phyloP scores from a whole-genome alignment of 2,113 vertebrate species.

The Corvus moneduloides region DNA sequence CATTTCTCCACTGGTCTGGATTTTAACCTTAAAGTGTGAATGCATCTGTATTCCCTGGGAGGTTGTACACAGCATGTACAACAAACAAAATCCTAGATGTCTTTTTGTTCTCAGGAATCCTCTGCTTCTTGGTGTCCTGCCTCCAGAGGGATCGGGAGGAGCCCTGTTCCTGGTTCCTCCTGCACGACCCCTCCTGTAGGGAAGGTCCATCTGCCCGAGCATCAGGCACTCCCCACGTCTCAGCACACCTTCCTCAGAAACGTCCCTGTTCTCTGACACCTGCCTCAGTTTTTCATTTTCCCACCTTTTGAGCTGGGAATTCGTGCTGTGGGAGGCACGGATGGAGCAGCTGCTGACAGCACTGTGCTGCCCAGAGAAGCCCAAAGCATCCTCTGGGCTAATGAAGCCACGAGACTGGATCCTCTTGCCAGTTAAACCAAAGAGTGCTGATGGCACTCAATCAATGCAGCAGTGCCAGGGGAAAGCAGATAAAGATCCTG shows the following conservation, averaged over 20 bases:
- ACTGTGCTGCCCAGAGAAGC: background rate
- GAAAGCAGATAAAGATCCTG: background rate
- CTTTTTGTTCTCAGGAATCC: background rate
- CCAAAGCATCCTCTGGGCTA: background rate
- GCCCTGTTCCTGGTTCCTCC: background rate
- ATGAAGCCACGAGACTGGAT: background rate
- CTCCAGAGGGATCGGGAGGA: accelerated
- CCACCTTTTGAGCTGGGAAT: background rate
- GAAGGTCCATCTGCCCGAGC: background rate
- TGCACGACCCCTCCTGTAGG: background rate
- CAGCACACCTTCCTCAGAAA: background rate
- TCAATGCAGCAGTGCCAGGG: background rate
- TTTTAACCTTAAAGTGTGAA: background rate
- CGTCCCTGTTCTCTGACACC: background rate
- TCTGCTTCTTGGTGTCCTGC: background rate
- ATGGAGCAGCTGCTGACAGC: background rate
- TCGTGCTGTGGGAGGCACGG: accelerated
- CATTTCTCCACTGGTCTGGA: background rate
- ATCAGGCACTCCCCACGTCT: accelerated
- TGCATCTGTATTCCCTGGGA: background rate
- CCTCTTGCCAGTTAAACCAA: background rate
- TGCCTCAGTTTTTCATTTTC: background rate
- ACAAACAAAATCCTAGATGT: background rate
- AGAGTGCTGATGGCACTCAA: background rate
- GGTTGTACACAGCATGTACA: background rate